phyloP scores from a whole-genome alignment of 2,797 vertebrate genomes.

The Chelon auratus region DNA sequence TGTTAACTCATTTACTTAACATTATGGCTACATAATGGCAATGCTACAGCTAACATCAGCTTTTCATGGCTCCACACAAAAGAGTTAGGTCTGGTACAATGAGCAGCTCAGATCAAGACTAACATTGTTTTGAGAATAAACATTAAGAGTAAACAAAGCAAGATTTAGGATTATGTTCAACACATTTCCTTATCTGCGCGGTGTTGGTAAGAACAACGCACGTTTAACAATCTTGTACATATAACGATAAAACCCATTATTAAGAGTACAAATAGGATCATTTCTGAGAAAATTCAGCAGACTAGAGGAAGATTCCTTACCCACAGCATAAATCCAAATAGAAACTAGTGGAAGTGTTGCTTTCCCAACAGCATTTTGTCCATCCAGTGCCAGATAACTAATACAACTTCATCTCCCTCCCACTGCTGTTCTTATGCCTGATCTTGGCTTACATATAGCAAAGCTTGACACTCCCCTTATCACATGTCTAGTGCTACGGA shows the following conservation, averaged over 20 bases:
- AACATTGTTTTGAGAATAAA: neutral
- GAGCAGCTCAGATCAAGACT: neutral
- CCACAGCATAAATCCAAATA: constrained; percentile 60
- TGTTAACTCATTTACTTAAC: neutral
- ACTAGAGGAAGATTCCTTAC: constrained; percentile 64
- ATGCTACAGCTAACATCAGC: neutral
- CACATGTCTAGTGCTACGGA: constrained; percentile 27
- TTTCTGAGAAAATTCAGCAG: neutral
- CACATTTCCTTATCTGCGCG: neutral
- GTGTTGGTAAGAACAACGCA: neutral
- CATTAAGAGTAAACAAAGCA: neutral
- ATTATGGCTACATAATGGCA: neutral
- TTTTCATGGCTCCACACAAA: constrained; percentile 9
- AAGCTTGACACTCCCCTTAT: constrained; percentile 48
- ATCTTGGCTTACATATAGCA: constrained; percentile 50
- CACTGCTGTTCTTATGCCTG: constrained; percentile 20
- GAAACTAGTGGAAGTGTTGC: constrained; percentile 27
- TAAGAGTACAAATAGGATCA: neutral
- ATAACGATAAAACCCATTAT: neutral
- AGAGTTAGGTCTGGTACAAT: neutral
- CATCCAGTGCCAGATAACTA: constrained; percentile 23
- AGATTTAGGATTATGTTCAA: neutral
- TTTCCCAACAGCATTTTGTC: constrained; percentile 39
- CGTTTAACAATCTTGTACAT: neutral
- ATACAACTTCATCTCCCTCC: constrained; percentile 16